phyloP scores from a whole-genome alignment of 1,140 invertebrate genomes.

The Prorops nasuta region DNA sequence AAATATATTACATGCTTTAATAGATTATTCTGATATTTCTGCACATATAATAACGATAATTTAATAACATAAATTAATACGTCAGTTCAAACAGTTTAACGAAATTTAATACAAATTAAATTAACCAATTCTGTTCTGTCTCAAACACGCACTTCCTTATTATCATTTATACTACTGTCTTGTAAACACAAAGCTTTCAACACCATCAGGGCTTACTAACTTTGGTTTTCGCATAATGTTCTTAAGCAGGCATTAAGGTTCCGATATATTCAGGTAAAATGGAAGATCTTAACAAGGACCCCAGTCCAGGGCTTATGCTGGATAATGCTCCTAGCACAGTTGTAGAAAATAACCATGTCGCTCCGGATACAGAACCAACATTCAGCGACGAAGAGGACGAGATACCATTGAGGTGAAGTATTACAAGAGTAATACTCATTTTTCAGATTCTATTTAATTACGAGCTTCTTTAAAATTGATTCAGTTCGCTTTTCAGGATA shows the following conservation, averaged over 20 bases:
- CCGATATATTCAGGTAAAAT: constrained; percentile 56
- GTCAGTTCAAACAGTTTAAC: too few species aligned
- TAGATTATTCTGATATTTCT: not conserved
- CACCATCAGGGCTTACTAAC: constrained; percentile 47
- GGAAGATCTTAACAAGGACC: constrained; percentile 60
- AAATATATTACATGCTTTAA: constrained; percentile 10
- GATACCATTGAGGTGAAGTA: constrained; percentile 45
- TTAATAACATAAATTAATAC: not conserved
- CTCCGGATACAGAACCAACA: constrained; percentile 64
- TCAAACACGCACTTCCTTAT: too few species aligned
- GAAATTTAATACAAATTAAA: too few species aligned
- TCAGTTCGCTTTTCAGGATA: constrained; percentile 31
- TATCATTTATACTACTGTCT: too few species aligned
- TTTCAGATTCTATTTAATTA: not conserved
- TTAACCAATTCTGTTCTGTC: too few species aligned
- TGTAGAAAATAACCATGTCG: constrained; percentile 56
- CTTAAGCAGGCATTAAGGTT: constrained; percentile 52
- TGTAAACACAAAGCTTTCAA: constrained; percentile 18
- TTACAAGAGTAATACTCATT: not conserved
- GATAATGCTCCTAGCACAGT: constrained; percentile 34
- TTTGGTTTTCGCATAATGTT: constrained; percentile 44
- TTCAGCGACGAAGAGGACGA: constrained; percentile 83
- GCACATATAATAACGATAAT: not conserved
- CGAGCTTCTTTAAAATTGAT: not conserved
- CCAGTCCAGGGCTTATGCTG: constrained; percentile 52